phyloP scores from a whole-genome alignment of 2,888 invertebrate genomes.

The Macrosiphum euphorbiae region DNA sequence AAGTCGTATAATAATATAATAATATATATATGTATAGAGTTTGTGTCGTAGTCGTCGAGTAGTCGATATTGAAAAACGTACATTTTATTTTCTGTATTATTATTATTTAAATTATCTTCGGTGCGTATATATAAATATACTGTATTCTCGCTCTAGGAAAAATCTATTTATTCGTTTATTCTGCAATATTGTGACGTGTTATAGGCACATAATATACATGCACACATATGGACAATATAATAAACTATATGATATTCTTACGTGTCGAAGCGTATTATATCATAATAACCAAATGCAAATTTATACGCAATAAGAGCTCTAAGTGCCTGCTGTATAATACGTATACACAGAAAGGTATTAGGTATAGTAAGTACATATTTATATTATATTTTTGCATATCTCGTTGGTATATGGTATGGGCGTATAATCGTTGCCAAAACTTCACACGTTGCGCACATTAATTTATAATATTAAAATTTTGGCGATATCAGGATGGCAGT shows the following conservation, averaged over 20 bases:
- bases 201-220: neutral
- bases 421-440: no score
- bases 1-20: neutral
- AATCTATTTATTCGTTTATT: constrained; percentile 6
- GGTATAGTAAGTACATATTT: no score
- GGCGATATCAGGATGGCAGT: no score
- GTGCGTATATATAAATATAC: no score
- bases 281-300: neutral
- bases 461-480: no score
- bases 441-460: no score
- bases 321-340: no score
- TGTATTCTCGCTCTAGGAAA: neutral
- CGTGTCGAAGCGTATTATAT: neutral
- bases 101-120: neutral
- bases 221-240: neutral
- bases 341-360: no score
- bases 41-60: neutral
- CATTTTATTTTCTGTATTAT: neutral
- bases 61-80: constrained; percentile 8
- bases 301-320: no score
- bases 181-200: neutral
- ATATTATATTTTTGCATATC: no score
- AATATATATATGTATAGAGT: neutral
- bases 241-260: neutral
- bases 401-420: no score